Conservation (phyloP, 30 jellyfish, hydroid and myxozoan species). For the Nemopilema nomurai region DNA sequence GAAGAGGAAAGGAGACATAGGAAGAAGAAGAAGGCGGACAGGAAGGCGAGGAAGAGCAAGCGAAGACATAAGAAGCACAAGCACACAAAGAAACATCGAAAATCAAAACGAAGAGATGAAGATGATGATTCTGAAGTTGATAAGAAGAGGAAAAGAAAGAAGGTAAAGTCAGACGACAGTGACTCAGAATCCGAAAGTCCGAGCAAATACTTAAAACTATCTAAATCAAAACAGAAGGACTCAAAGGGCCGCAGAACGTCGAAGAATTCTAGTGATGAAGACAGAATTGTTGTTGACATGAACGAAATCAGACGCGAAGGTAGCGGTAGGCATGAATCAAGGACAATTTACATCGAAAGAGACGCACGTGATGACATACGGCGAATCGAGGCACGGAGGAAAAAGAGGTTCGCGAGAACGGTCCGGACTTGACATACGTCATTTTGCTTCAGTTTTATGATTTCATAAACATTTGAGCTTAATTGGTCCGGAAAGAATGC, state of each 20-base stretch:
- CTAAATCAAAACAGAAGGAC: slow-evolving; percentile 9
- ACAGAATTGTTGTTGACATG: slow-evolving; percentile 8
- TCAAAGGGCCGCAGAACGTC: not conserved
- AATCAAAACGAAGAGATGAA: slow-evolving; percentile 62
- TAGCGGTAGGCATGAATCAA: slow-evolving; percentile 11
- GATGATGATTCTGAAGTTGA: slow-evolving; percentile 60
- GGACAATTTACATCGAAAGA: slow-evolving; percentile 40
- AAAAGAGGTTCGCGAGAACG: slow-evolving; percentile 25
- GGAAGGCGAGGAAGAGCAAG: slow-evolving; percentile 63
- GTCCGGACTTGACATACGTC: slow-evolving; percentile 7
- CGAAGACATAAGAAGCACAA: slow-evolving; percentile 64
- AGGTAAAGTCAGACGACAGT: not conserved
- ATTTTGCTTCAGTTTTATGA: no score
- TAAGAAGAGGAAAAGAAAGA: slow-evolving; percentile 9
- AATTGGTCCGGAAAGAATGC: not conserved
- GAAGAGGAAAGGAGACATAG: slow-evolving; percentile 22
- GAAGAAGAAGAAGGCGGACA: slow-evolving; percentile 55
- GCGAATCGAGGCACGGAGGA: slow-evolving; percentile 35
- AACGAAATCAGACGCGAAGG: slow-evolving; percentile 9
- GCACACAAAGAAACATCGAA: slow-evolving; percentile 71
- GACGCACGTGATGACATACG: slow-evolving; percentile 32
- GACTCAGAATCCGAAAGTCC: slow-evolving; percentile 13
- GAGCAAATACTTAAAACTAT: not conserved
- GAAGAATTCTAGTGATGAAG: not conserved
- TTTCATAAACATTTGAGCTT: no score